Conservation (phyloP, 2,888 invertebrate species). For the Chironomus riparius region DNA sequence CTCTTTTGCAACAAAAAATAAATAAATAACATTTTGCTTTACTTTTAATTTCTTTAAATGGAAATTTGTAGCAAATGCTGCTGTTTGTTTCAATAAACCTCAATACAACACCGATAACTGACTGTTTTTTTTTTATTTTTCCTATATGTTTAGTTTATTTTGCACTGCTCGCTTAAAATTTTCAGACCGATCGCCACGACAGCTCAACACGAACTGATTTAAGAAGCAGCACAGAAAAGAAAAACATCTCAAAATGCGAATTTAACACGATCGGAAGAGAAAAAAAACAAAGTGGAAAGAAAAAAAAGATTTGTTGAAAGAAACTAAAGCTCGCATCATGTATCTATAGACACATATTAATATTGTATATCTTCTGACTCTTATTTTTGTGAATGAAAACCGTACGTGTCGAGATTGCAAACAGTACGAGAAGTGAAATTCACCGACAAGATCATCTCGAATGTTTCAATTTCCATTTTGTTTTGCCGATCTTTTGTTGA, state of each 20-base stretch:
- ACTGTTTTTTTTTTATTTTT: too few species aligned
- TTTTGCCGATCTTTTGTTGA: neutral
- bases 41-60: constrained; percentile 7
- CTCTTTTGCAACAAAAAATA: neutral
- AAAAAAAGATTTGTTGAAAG: constrained; percentile 3
- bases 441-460: neutral
- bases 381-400: neutral
- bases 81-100: too few species aligned
- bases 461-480: neutral
- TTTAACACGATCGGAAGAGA: constrained; percentile 8
- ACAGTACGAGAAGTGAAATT: neutral
- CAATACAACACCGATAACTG: too few species aligned
- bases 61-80: neutral
- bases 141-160: neutral
- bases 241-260: neutral
- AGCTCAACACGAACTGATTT: constrained; percentile 21
- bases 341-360: neutral
- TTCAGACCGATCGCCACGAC: constrained; percentile 10
- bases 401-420: neutral
- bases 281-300: neutral
- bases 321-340: constrained; percentile 4
- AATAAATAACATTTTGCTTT: neutral
- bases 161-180: neutral
- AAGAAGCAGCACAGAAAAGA: neutral
- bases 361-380: neutral